Base-by-base conservation (phyloP, 1,140 invertebrate genomes). In the Anthonomus grandis region DNA sequence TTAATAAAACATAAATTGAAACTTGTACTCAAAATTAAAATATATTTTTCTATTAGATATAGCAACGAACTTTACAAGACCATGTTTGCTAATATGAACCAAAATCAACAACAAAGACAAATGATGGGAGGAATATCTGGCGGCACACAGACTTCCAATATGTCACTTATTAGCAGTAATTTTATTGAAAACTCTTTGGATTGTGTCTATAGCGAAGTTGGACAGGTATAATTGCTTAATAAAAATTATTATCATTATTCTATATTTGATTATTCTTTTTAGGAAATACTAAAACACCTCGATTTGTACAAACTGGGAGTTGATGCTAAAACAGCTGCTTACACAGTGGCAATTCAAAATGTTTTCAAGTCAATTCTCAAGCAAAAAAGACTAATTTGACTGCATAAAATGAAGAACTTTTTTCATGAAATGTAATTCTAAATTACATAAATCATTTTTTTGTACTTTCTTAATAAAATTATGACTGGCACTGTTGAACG, bases 291-390 rank as follows among this genome's bases (percentile, higher is more conserved):
- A 77, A 70, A 75, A 22, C 84, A 85, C 2, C 83, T 85, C 9
- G 78, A 83, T 70, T 79, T 83, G 10, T 64, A 59, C 85, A 89
- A 74, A 53, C 74, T 94, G 3, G 88, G 89, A 23, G 74, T 92
- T 42, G 90, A 94, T 73, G 66, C 94, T 12, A 78, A 90, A 21
- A 90, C 86, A 18, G 90, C 92, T 15, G 90, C 89, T 2, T 95
- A 91, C 72, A 83, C 89, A 24, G 87, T 84, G 41, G 79, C 89
- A 1, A 86, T 94, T 36, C 84, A 87, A 60, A 94, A 91, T 69
- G 91, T 94, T 58, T 93, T 91, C 72, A 79, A 81, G 21, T 44
- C 48, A 25, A 64, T 69, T 15, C 64, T 49, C 31, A 41, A 65
- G 12, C 27, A 53, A 9, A 60, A 69, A 6, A 48, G 8, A 17